Evolutionary conservation across 2,113 vertebrate species (phyloP), one percentile per base, ranked within the genome.

Genomic region (Pseudorectes ferrugineus): DNA sequence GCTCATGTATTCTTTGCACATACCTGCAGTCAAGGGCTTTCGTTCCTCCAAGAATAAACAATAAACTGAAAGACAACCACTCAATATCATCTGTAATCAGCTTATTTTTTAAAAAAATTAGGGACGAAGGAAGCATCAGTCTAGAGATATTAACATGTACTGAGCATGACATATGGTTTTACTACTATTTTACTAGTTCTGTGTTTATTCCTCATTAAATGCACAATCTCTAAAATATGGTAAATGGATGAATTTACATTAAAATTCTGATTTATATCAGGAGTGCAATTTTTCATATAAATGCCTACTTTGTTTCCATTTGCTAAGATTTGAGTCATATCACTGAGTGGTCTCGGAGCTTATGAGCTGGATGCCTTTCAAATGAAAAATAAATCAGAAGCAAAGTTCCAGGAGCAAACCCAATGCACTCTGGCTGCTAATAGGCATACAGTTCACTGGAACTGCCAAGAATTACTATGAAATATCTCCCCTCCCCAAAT

Each of bases 301-400:
- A 80, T 76, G 65, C 38, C 31, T 73, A 54, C 42, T 94, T 93
- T 85, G 38, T 88, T 80, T 75, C 71, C 63, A 36, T 89, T 94
- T 92, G 35, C 72, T 80, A 82, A 91, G 66, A 68, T 82, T 72
- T 75, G 43, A 88, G 33, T 89, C 85, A 67, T 46, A 82, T 93
- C 74, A 51, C 25, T 68, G 72, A 93, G 49, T 70, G 19, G 55
- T 93, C 82, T 84, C 77, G 83, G 67, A 93, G 38, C 19, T 92
- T 79, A 70, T 43, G 67, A 83, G 63, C 55, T 95, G 58, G 85
- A 94, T 88, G 67, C 29, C 36, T 92, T 96, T 96, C 88, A 93
- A 80, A 92, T 84, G 75, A 91, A 96, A 95, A 90, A 93, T 81
- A 95, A 94, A 95, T 72, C 78, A 90, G 85, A 86, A 95, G 67